These are phyloP conservation scores for Tychaedon coryphoeus DNA, from an alignment of 2,113 vertebrate species.

Conservation along the genomic window DNA sequence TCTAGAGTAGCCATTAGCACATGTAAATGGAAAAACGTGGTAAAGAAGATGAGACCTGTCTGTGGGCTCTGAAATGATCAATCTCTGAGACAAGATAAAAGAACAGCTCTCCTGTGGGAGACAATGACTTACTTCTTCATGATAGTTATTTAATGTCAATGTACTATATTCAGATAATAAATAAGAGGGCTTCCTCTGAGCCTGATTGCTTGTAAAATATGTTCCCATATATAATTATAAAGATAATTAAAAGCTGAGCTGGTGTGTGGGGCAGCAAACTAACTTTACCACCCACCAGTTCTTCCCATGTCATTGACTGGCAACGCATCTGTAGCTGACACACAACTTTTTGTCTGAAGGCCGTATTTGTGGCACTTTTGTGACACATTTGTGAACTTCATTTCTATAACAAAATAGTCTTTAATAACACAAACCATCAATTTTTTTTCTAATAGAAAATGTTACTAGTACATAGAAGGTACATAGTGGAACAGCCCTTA, in stretches of 20 bases:
- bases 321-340: neutral
- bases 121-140: constrained; percentile 37
- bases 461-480: neutral
- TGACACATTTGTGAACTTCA: neutral
- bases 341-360: neutral
- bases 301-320: neutral
- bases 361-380: neutral
- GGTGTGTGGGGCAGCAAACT: neutral
- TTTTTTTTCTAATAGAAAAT: neutral
- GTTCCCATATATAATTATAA: constrained; percentile 10
- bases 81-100: constrained; percentile 48
- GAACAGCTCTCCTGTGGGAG: constrained; percentile 14
- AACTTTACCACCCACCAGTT: neutral
- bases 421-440: fast-evolving
- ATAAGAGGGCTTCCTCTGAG: constrained; percentile 1
- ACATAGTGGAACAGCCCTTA: neutral
- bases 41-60: constrained; percentile 53
- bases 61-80: constrained; percentile 39
- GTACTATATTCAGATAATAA: constrained; percentile 30
- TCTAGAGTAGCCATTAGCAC: constrained; percentile 35
- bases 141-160: constrained; percentile 35
- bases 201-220: constrained; percentile 33
- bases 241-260: neutral
- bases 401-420: neutral
- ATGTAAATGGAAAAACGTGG: constrained; percentile 55